A percentile compares a stretch with the other conserved stretches of the same genome.
Evolutionary conservation across 2,113 vertebrate species (phyloP).

Genomic region (Chaetorhynchus papuensis): DNA sequence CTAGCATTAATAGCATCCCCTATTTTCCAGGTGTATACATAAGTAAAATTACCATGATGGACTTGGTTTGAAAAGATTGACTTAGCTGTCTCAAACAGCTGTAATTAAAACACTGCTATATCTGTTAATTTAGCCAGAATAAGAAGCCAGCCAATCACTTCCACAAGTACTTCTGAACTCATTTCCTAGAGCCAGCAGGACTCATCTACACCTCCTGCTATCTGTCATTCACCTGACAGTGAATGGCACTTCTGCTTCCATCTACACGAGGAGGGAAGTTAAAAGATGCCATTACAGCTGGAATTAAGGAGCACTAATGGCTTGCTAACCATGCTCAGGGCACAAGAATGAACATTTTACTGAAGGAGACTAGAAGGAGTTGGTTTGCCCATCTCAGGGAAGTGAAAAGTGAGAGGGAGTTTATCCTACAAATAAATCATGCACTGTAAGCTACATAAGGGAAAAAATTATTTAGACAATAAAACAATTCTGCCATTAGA

Average conservation of each 20-base stretch:
- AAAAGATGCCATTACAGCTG: constrained; percentile 7
- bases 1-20: not conserved
- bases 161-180: not conserved
- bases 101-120: not conserved
- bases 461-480: not conserved
- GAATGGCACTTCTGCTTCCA: not conserved
- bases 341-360: not conserved
- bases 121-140: not conserved
- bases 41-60: not conserved
- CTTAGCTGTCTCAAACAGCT: not conserved
- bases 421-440: constrained; percentile 3
- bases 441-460: not conserved
- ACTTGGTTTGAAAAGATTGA: not conserved
- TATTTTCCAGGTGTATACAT: not conserved
- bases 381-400: not conserved
- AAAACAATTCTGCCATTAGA: not conserved
- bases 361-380: not conserved
- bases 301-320: not conserved
- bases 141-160: not conserved
- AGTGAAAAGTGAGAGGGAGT: not conserved
- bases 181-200: not conserved
- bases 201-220: not conserved
- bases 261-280: accelerated
- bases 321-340: not conserved
- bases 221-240: not conserved